phyloP scores from a whole-genome alignment of 2,113 vertebrate genomes.

The Perca fluviatilis region DNA sequence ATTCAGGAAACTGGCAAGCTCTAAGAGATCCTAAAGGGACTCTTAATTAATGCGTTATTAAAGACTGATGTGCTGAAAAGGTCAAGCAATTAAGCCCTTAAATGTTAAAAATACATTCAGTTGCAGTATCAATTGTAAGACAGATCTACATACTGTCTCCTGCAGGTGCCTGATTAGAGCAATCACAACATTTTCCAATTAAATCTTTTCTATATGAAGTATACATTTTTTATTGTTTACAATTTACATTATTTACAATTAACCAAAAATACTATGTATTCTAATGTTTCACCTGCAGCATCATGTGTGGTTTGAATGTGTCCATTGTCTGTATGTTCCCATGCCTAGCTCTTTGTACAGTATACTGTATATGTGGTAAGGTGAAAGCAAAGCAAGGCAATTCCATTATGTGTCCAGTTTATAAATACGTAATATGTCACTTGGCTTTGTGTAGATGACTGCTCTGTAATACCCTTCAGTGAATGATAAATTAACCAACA shows the following conservation, averaged over 20 bases:
- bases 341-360: background rate
- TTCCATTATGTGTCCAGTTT: conserved; percentile 56
- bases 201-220: background rate
- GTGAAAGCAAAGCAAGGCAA: conserved; percentile 49
- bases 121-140: background rate
- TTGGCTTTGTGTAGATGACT: conserved; percentile 59
- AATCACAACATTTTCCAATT: background rate
- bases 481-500: conserved; percentile 75
- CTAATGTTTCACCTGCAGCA: background rate
- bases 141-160: background rate
- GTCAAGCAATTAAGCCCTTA: conserved; percentile 23
- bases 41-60: conserved; percentile 53
- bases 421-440: conserved; percentile 66
- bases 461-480: conserved; percentile 51
- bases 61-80: conserved; percentile 42
- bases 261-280: background rate
- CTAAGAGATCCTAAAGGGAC: conserved; percentile 3
- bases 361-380: conserved; percentile 27
- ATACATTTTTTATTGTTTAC: background rate
- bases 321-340: background rate
- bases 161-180: background rate
- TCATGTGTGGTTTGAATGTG: background rate
- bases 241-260: background rate
- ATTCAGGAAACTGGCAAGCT: conserved; percentile 26
- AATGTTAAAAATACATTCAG: conserved; percentile 14